Evolutionary conservation across 2,888 invertebrate genomes (phyloP).

Genomic region (Drosophila putrida): DNA sequence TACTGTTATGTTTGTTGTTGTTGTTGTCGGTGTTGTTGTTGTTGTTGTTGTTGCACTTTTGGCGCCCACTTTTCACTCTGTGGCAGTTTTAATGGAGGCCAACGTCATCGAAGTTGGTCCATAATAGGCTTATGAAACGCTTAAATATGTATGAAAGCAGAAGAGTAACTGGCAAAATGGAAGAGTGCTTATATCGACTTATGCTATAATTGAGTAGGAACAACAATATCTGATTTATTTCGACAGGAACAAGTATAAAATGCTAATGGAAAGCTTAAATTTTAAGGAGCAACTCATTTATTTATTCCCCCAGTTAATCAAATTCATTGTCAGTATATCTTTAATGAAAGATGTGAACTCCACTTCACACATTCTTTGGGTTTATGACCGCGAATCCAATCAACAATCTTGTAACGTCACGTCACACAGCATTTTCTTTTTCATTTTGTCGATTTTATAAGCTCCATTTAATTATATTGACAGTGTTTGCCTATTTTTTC

Average conservation of each 20-base stretch:
- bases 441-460: slow-evolving; percentile 46
- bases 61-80: slow-evolving; percentile 42
- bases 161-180: slow-evolving; percentile 5
- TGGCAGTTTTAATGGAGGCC: slow-evolving; percentile 52
- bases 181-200: slow-evolving; percentile 28
- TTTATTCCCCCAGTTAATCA: not conserved
- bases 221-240: slow-evolving; percentile 2
- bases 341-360: not conserved
- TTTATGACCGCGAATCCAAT: slow-evolving; percentile 65
- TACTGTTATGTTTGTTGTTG: slow-evolving; percentile 18
- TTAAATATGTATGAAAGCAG: slow-evolving; percentile 38
- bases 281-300: not conserved
- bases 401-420: slow-evolving; percentile 42
- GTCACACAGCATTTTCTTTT: slow-evolving; percentile 12
- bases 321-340: not conserved
- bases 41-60: slow-evolving; percentile 55
- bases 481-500: slow-evolving; percentile 61
- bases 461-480: slow-evolving; percentile 78
- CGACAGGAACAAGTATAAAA: not conserved
- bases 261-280: not conserved
- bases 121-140: slow-evolving; percentile 59
- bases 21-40: slow-evolving; percentile 13
- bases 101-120: slow-evolving; percentile 53
- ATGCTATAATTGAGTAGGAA: slow-evolving; percentile 26
- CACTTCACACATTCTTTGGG: slow-evolving; percentile 30